Conservation (phyloP, 1,140 invertebrate species). For the Amphibalanus amphitrite region DNA sequence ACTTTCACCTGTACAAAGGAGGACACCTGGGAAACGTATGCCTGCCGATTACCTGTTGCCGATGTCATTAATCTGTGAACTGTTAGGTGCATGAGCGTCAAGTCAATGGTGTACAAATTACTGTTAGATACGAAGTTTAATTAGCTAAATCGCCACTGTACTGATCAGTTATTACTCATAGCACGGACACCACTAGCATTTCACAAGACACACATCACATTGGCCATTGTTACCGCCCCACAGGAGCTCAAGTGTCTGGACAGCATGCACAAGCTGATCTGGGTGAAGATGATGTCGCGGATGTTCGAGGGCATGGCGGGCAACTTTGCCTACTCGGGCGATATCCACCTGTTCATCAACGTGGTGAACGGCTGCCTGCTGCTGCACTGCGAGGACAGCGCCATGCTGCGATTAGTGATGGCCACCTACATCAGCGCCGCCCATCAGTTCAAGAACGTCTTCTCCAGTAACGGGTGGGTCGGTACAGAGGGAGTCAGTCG, state of each 20-base stretch:
- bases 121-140: too few species aligned
- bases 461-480: constrained; percentile 79
- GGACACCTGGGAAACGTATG: constrained; percentile 82
- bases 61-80: too few species aligned
- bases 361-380: constrained; percentile 91
- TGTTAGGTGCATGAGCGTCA: too few species aligned
- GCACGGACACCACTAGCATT: too few species aligned
- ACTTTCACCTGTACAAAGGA: constrained; percentile 79
- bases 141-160: too few species aligned
- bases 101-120: too few species aligned
- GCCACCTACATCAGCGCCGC: constrained; percentile 95
- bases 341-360: constrained; percentile 94
- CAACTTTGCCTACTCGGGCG: constrained; percentile 92
- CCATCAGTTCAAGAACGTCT: constrained; percentile 97
- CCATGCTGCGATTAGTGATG: constrained; percentile 75
- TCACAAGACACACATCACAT: too few species aligned
- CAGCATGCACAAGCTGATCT: constrained; percentile 95
- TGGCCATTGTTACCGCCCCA: too few species aligned
- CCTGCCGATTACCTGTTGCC: too few species aligned
- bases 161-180: too few species aligned
- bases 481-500: too few species aligned
- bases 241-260: constrained; percentile 82
- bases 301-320: constrained; percentile 99
- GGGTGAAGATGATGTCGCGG: constrained; percentile 84
- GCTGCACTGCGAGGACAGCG: constrained; percentile 87